phyloP scores from a whole-genome alignment of 2,113 vertebrate species.

The Hyperopisus bebe region DNA sequence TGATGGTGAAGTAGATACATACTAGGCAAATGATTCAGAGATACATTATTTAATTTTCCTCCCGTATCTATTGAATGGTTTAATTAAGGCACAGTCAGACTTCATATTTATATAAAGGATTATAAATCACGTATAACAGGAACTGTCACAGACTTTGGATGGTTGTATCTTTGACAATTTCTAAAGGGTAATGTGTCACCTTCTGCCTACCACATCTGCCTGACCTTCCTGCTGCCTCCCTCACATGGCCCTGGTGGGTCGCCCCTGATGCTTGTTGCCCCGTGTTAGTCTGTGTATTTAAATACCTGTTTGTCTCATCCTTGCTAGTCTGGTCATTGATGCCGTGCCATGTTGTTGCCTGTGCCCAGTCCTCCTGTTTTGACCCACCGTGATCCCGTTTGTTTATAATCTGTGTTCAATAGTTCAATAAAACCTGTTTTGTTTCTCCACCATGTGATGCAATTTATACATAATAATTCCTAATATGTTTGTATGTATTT shows the following conservation, averaged over 20 bases:
- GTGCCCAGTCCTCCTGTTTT: background rate
- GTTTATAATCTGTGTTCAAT: background rate
- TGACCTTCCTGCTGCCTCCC: background rate
- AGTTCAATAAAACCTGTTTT: background rate
- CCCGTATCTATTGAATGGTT: background rate
- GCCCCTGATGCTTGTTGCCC: background rate
- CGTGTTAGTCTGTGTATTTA: background rate
- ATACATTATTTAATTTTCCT: background rate
- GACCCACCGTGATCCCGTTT: background rate
- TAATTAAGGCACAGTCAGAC: background rate
- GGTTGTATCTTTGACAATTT: no score
- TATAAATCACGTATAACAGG: background rate
- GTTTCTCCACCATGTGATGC: no score
- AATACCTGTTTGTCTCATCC: background rate
- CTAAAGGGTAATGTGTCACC: background rate
- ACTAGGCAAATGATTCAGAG: background rate
- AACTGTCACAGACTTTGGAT: background rate
- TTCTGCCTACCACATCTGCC: background rate
- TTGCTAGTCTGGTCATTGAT: background rate
- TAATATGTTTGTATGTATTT: no score
- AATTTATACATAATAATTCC: no score
- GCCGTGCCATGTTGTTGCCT: background rate
- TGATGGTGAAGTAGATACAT: background rate
- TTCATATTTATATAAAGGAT: background rate
- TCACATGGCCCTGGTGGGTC: background rate